Evolutionary conservation across 1,140 invertebrate species (phyloP).

Genomic region (Drosophila truncata): DNA sequence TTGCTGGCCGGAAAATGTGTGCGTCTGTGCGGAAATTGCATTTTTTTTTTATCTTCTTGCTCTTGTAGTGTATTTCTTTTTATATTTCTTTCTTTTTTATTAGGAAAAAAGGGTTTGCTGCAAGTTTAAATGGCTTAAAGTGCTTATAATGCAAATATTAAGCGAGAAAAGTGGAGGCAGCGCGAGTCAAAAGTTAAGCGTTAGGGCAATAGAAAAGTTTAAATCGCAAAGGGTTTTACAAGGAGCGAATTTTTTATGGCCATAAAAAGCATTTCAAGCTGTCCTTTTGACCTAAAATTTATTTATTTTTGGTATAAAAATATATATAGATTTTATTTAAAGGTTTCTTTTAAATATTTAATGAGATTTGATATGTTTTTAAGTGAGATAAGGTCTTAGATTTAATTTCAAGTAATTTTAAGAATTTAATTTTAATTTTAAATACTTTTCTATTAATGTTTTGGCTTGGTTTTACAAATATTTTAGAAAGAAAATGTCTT

Average conservation of each 20-base stretch:
- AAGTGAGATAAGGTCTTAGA: no score
- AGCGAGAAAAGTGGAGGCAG: slow-evolving; percentile 40
- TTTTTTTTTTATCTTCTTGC: slow-evolving; percentile 41
- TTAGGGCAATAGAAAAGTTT: slow-evolving; percentile 34
- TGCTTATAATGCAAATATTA: slow-evolving; percentile 78
- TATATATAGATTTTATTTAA: background rate
- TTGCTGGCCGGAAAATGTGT: slow-evolving; percentile 82
- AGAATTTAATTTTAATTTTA: no score
- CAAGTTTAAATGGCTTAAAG: slow-evolving; percentile 78
- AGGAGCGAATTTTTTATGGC: background rate
- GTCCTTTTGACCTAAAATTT: slow-evolving; percentile 8
- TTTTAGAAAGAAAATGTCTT: no score
- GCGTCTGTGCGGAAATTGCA: slow-evolving; percentile 85
- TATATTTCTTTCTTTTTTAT: slow-evolving; percentile 10
- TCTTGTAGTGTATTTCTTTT: slow-evolving; percentile 18
- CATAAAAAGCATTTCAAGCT: slow-evolving; percentile 16
- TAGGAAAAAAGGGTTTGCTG: slow-evolving; percentile 4
- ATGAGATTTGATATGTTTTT: background rate
- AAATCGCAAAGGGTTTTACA: slow-evolving; percentile 41
- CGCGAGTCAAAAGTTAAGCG: slow-evolving; percentile 57
- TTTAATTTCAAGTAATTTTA: no score
- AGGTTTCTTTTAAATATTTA: background rate
- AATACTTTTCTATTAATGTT: no score
- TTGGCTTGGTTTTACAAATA: no score
- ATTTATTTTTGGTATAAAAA: background rate